These are phyloP conservation scores for Phrynocephalus vlangalii DNA, from an alignment of 2,797 vertebrate species.

Conservation along the genomic window DNA sequence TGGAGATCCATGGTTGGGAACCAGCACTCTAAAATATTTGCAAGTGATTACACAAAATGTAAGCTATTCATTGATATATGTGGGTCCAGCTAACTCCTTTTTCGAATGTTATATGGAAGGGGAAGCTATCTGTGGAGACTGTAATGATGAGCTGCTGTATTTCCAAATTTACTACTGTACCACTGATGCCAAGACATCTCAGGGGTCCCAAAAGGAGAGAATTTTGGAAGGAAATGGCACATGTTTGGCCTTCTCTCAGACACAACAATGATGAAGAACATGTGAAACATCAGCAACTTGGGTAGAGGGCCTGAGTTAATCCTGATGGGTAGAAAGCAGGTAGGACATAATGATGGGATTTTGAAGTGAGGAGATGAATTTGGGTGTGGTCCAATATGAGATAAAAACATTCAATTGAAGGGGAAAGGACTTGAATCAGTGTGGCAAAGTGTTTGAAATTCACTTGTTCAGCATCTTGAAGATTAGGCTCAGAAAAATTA, in stretches of 20 bases:
- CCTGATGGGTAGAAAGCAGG: not conserved
- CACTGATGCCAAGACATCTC: not conserved
- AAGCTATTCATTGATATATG: not conserved
- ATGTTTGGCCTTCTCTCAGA: not conserved
- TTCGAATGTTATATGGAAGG: too few relatives aligned
- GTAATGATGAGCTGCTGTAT: not conserved
- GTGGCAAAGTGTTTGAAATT: not conserved
- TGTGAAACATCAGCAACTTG: not conserved
- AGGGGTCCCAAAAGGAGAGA: not conserved
- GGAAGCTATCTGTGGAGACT: not conserved
- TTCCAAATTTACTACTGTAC: not conserved
- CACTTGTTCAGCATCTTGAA: not conserved
- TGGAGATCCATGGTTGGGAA: too few relatives aligned
- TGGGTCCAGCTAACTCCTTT: not conserved
- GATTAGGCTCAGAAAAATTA: not conserved
- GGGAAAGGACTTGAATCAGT: not conserved
- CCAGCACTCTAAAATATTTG: not conserved
- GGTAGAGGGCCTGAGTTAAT: not conserved
- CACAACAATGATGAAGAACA: not conserved
- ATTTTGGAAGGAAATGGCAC: not conserved
- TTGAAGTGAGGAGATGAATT: not conserved
- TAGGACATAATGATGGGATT: not conserved
- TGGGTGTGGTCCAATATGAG: not conserved
- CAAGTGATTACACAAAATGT: not conserved
- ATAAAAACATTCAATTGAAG: not conserved